Percentiles rank a stretch among this genome's conserved stretches.
phyloP scores from a whole-genome alignment of 1,140 invertebrate genomes.

The Pygmarrhopalites habei region DNA sequence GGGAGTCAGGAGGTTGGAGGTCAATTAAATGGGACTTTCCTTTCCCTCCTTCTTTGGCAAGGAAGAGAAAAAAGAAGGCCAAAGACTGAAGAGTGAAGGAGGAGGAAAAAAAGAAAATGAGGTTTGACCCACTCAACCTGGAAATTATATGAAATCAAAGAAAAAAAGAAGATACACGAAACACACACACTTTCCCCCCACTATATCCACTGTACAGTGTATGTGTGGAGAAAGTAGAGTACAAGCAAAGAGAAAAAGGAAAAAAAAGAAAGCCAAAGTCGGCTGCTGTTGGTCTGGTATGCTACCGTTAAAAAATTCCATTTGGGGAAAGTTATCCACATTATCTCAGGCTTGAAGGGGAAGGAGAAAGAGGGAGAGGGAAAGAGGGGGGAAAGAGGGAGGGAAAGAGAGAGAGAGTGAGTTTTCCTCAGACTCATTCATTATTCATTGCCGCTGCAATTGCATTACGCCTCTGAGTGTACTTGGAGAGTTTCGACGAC shows the following conservation, averaged over 20 bases:
- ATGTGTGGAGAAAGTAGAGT: not conserved
- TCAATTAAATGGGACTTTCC: no score
- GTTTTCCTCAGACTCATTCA: conserved; percentile 10
- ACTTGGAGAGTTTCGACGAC: no score
- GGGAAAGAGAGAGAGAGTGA: not conserved
- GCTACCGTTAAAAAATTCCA: conserved; percentile 13
- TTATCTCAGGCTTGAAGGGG: conserved; percentile 1
- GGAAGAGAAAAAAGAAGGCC: no score
- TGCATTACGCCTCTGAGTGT: conserved; percentile 12
- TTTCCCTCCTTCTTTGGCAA: no score
- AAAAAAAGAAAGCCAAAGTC: not conserved
- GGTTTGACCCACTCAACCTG: no score
- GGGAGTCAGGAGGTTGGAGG: no score
- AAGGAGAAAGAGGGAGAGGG: not conserved
- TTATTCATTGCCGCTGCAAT: conserved; percentile 18
- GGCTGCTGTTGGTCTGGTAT: not conserved
- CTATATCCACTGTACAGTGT: no score
- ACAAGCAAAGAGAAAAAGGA: not conserved
- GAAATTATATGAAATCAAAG: no score
- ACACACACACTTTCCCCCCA: no score
- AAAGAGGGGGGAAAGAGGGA: not conserved
- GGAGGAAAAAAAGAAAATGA: no score
- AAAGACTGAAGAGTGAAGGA: no score
- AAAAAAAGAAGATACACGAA: no score
- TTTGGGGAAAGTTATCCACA: conserved; percentile 14